Base-by-base conservation (phyloP, 2,797 vertebrate species). In the Amphiprion clarkii region DNA sequence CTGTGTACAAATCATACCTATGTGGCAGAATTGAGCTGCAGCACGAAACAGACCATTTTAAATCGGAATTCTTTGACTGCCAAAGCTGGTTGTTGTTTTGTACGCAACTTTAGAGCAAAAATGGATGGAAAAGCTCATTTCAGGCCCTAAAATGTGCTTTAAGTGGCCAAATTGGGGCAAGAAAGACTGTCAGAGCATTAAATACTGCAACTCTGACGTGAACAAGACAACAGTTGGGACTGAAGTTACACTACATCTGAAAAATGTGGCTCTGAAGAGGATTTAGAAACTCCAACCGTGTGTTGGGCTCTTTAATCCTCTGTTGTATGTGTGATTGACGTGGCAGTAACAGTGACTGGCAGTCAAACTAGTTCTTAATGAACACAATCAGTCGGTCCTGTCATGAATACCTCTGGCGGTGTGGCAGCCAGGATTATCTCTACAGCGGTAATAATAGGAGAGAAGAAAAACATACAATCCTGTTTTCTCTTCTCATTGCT, bases 341-440 rank as follows among this genome's bases (percentile, higher is more conserved):
- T 71, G 77, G 55, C 85, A 67, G 74, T 79, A 51, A 77, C 42
- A 60, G 66, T 49, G 51, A 81, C 55, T 49, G 56, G 75, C 73
- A 77, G 71, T 83, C 78, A 78, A 57, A 74, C 60, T 31, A 59
- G 48, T 66, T 75, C 49, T 53, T 9, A 53, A 54, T 46, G 14
- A 39, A 54, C 52, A 77, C 75, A 85, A 73, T 57, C 64, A 76
- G 57, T 79, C 8, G 7, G 51, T 83, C 76, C 78, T n/a, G 71
- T 71, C 3, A 5, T 58, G 62, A 74, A 49, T 6, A 9, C 23
- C 23, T 27, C 10, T 67, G 55, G 21, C 66, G 83, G 57, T 23
- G 71, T 60, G 72, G 46, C 67, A 79, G 49, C 52, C 65, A 46
- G 48, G 23, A 66, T 61, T 14, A 46, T 57, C 40, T 74, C 65